phyloP scores from a whole-genome alignment of 2,113 vertebrate species.

The Phasianus colchicus region DNA sequence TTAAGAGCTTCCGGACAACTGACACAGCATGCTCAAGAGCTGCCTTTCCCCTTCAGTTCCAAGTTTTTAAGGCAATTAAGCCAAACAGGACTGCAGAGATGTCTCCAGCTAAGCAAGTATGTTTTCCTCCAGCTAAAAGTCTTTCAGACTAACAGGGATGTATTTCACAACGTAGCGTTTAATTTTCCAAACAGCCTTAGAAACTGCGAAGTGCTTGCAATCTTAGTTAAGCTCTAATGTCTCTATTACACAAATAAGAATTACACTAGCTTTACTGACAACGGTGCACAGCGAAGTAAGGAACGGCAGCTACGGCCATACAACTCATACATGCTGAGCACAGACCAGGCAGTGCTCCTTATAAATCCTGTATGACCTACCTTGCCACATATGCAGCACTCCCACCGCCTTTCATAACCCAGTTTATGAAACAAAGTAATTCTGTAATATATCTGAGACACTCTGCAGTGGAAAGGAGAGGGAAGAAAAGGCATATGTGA shows the following conservation, averaged over 20 bases:
- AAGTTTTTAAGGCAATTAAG: conserved; percentile 38
- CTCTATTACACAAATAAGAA: background rate
- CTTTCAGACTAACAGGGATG: background rate
- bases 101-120: background rate
- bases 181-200: conserved; percentile 1
- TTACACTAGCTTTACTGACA: background rate
- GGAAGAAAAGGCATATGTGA: background rate
- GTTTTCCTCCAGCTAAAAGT: conserved; percentile 15
- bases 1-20: conserved; percentile 31
- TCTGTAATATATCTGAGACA: conserved; percentile 53
- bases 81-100: background rate
- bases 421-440: conserved; percentile 59
- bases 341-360: background rate
- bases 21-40: conserved; percentile 39
- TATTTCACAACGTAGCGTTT: background rate
- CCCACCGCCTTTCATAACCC: conserved; percentile 32
- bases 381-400: conserved; percentile 23
- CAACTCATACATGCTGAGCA: background rate
- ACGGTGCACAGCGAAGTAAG: background rate
- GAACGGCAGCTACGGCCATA: background rate
- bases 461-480: conserved; percentile 45
- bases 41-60: conserved; percentile 13
- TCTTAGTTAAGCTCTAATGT: background rate
- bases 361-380: conserved; percentile 45
- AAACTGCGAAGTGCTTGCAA: background rate